These are phyloP conservation scores for Oceanites oceanicus DNA, from an alignment of 2,113 vertebrate species.

Conservation along the genomic window DNA sequence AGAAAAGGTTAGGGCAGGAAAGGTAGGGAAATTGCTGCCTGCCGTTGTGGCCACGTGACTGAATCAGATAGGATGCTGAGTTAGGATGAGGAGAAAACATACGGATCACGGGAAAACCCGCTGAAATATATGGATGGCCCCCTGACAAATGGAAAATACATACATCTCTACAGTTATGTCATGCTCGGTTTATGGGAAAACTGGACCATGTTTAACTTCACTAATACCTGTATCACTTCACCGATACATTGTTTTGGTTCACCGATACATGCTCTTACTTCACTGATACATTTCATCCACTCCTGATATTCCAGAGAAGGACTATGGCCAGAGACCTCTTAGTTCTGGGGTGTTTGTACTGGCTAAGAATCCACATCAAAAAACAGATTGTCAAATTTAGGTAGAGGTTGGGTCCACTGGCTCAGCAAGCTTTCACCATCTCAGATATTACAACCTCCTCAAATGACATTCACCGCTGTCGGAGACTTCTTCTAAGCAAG, in stretches of 20 bases:
- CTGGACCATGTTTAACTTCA: not conserved
- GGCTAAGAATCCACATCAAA: not conserved
- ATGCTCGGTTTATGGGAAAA: not conserved
- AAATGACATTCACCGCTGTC: accelerated
- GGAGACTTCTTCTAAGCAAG: not conserved
- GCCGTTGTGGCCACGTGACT: not conserved
- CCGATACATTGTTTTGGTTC: not conserved
- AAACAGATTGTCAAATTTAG: not conserved
- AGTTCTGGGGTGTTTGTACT: accelerated
- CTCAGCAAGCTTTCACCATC: not conserved
- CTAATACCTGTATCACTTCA: not conserved
- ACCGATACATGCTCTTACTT: not conserved
- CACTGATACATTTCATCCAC: not conserved
- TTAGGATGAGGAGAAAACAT: not conserved
- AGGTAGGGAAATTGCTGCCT: not conserved
- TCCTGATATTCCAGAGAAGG: not conserved
- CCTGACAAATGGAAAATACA: not conserved
- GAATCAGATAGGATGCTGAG: not conserved
- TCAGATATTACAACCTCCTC: not conserved
- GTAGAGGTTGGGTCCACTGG: not conserved
- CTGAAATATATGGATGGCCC: not conserved
- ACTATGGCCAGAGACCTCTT: not conserved
- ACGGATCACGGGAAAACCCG: not conserved
- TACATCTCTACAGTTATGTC: not conserved
- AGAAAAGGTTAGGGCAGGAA: not conserved